Percentiles rank a stretch among this genome's conserved stretches.
Evolutionary conservation across 2,888 invertebrate genomes (phyloP).

Genomic region (Seira sanloemensis): DNA sequence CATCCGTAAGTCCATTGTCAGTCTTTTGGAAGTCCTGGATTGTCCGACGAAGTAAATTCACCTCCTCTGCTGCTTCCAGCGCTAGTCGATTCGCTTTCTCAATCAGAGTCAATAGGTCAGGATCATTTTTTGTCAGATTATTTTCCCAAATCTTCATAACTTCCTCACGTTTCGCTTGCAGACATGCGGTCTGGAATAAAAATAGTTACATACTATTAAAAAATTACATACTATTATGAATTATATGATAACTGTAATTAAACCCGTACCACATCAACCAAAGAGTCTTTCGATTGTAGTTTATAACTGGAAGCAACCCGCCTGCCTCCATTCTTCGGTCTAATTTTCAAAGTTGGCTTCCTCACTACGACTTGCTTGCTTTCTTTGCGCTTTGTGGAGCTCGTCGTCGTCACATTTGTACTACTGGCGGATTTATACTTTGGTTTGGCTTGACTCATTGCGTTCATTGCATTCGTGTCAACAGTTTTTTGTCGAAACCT

Average conservation of each 20-base stretch:
- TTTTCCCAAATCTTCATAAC: constrained; percentile 70
- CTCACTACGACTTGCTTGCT: neutral
- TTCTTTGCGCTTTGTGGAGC: constrained; percentile 7
- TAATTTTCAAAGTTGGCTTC: constrained; percentile 2
- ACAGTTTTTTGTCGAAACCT: no score
- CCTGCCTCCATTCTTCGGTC: neutral
- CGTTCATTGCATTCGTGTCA: no score
- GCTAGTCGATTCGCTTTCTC: constrained; percentile 68
- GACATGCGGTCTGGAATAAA: constrained; percentile 68
- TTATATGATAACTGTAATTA: constrained; percentile 1
- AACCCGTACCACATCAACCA: constrained; percentile 70
- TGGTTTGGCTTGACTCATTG: no score
- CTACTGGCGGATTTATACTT: no score
- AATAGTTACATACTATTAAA: constrained; percentile 23
- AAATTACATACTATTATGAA: neutral
- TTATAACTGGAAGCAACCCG: constrained; percentile 36
- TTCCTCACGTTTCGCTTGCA: constrained; percentile 64
- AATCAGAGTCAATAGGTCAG: constrained; percentile 57
- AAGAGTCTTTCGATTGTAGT: constrained; percentile 69
- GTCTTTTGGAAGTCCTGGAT: constrained; percentile 62
- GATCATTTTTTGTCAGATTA: constrained; percentile 47
- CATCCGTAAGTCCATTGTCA: constrained; percentile 45
- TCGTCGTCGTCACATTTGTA: no score
- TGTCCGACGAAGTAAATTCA: constrained; percentile 59
- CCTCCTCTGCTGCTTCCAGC: constrained; percentile 64